phyloP scores from a whole-genome alignment of 2,888 invertebrate species.

The Acronicta leporina region DNA sequence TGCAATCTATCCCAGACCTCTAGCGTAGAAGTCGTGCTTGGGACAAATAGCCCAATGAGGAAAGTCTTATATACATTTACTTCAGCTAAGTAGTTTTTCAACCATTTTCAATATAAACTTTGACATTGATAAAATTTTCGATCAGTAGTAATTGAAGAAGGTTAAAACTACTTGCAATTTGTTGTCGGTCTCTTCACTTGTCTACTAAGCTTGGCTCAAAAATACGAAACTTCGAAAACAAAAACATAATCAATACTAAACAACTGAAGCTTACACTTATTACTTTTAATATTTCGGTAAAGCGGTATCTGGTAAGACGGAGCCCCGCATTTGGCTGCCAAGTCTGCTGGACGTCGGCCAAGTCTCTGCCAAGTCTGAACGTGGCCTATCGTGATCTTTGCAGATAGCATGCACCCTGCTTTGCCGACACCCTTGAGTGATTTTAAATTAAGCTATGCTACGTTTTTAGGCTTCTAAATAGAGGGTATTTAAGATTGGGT shows the following conservation, averaged over 20 bases:
- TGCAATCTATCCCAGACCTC: no score
- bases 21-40: no score
- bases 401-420: constrained; percentile 62
- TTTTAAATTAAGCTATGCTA: constrained; percentile 71
- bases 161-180: no score
- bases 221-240: constrained; percentile 7
- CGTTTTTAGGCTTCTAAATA: constrained; percentile 33
- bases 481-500: constrained; percentile 13
- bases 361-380: constrained; percentile 61
- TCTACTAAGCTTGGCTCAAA: neutral
- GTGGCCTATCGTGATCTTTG: constrained; percentile 73
- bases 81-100: no score
- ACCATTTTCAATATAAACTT: no score
- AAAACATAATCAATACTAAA: constrained; percentile 35
- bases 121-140: no score
- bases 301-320: constrained; percentile 54
- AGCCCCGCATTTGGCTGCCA: constrained; percentile 67
- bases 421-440: constrained; percentile 71
- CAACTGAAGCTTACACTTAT: constrained; percentile 40
- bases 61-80: no score
- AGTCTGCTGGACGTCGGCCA: constrained; percentile 71
- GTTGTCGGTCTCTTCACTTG: no score
- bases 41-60: no score
- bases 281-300: constrained; percentile 59
- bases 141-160: no score